phyloP scores from a whole-genome alignment of 2,113 vertebrate genomes.

The Aspidoscelis tigris region DNA sequence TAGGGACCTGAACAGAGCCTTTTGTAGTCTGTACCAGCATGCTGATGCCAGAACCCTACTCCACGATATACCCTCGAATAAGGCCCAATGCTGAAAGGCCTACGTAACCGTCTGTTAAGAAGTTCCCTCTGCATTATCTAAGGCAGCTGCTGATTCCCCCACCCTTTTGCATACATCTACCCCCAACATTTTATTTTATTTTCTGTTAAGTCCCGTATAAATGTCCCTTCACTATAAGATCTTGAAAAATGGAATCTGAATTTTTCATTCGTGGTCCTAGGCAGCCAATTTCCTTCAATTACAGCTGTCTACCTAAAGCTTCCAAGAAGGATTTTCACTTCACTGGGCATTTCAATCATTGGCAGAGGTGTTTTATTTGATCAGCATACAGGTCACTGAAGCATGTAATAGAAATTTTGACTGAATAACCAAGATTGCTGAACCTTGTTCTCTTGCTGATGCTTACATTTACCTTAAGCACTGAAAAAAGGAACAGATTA shows the following conservation, averaged over 20 bases:
- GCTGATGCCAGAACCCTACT: too few species aligned
- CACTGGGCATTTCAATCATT: slow-evolving; percentile 40
- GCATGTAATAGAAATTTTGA: slow-evolving; percentile 60
- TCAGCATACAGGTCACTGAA: slow-evolving; percentile 42
- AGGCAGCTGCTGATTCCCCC: slow-evolving; percentile 10
- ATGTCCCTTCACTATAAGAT: slow-evolving; percentile 37
- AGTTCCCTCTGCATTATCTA: slow-evolving; percentile 37
- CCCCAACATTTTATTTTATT: background rate
- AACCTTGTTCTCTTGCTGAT: slow-evolving; percentile 16
- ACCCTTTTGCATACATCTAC: slow-evolving; percentile 34
- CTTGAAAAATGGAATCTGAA: slow-evolving; percentile 48
- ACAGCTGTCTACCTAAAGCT: background rate
- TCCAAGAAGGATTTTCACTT: slow-evolving; percentile 45
- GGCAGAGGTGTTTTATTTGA: slow-evolving; percentile 50
- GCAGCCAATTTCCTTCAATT: slow-evolving; percentile 43
- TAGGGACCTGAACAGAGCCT: too few species aligned
- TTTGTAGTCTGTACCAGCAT: too few species aligned
- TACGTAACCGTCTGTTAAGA: slow-evolving; percentile 33
- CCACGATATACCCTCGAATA: too few species aligned
- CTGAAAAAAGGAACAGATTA: slow-evolving; percentile 28
- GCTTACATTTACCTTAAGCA: slow-evolving; percentile 37
- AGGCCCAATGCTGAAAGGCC: background rate
- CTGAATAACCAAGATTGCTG: slow-evolving; percentile 32
- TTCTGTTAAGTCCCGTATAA: slow-evolving; percentile 9
- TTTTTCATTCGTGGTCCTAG: slow-evolving; percentile 32